Evolutionary conservation across 2,888 invertebrate genomes (phyloP).

Genomic region (Eupeodes latifasciatus): DNA sequence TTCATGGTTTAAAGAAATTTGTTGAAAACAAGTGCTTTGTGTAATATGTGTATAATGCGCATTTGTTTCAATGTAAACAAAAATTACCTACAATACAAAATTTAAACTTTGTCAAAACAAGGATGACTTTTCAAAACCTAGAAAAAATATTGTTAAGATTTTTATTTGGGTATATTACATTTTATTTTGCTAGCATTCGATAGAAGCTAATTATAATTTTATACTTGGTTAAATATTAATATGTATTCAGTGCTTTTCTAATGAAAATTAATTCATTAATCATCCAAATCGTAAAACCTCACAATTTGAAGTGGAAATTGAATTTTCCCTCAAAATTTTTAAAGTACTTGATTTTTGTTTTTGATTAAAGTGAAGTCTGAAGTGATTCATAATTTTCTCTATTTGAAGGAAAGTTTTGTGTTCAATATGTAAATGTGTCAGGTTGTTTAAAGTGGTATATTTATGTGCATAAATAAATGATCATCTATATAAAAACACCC

Average conservation of each 20-base stretch:
- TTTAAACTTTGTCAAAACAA: neutral
- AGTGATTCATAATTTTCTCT: too few relatives aligned
- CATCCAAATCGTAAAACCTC: too few relatives aligned
- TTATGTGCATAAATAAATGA: too few relatives aligned
- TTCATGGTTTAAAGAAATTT: neutral
- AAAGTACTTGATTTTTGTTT: too few relatives aligned
- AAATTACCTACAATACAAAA: neutral
- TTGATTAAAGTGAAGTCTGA: too few relatives aligned
- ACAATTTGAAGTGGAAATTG: too few relatives aligned
- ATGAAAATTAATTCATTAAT: too few relatives aligned
- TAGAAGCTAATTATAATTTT: neutral
- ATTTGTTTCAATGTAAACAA: neutral
- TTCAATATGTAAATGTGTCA: too few relatives aligned
- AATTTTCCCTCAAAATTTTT: too few relatives aligned
- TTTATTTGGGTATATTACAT: conserved; percentile 43
- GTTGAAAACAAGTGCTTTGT: neutral
- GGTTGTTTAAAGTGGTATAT: too few relatives aligned
- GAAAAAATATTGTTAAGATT: conserved; percentile 36
- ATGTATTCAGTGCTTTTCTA: neutral
- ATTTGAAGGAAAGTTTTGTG: too few relatives aligned
- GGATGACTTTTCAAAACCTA: conserved; percentile 8
- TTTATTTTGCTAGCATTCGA: neutral
- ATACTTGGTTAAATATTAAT: neutral
- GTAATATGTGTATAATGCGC: neutral
- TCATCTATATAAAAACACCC: too few relatives aligned